These are phyloP conservation scores for Heptranchias perlo DNA, from an alignment of 2,113 vertebrate genomes.

Conservation along the genomic window DNA sequence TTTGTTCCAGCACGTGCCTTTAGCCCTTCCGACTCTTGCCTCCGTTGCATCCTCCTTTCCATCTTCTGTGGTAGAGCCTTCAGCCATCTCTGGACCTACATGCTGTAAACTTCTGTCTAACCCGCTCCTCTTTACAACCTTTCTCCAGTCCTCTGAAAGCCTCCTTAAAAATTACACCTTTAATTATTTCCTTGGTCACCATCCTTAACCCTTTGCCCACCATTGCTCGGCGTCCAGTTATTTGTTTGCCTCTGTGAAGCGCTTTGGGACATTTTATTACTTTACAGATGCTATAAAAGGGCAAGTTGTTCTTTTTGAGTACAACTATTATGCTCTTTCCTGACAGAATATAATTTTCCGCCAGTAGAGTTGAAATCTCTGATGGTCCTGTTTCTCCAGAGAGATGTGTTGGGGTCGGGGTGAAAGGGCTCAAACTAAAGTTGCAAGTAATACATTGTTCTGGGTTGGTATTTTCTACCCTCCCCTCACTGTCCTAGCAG, in stretches of 20 bases:
- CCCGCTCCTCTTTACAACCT: background rate
- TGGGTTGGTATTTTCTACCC: background rate
- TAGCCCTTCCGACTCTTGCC: background rate
- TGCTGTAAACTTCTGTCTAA: background rate
- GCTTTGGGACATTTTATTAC: background rate
- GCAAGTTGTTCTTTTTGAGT: background rate
- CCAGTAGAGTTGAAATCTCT: background rate
- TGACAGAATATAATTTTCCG: background rate
- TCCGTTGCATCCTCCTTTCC: background rate
- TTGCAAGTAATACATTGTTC: background rate
- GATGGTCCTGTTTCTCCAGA: background rate
- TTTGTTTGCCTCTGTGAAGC: background rate
- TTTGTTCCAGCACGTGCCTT: background rate
- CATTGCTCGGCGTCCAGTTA: background rate
- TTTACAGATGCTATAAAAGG: background rate
- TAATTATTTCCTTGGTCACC: background rate
- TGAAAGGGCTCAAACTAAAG: background rate
- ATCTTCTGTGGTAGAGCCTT: background rate
- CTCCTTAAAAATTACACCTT: background rate
- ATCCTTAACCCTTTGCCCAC: background rate
- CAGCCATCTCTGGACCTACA: background rate
- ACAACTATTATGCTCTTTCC: background rate
- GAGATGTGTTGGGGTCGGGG: background rate
- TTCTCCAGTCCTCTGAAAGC: background rate
- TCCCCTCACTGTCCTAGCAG: background rate